Conservation (phyloP, 2,113 vertebrate genomes). For the Eptesicus fuscus region DNA sequence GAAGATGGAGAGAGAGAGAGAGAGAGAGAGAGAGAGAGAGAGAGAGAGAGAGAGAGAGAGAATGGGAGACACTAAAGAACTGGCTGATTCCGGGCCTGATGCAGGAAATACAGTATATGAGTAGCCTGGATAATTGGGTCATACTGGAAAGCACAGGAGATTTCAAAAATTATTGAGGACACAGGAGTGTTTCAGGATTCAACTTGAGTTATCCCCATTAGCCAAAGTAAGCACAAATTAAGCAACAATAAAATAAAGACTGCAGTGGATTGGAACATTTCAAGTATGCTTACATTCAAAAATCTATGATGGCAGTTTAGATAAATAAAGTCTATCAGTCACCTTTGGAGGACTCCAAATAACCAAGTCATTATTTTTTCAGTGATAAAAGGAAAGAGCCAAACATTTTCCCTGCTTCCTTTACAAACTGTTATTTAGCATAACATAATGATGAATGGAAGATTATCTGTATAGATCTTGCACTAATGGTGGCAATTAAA, state of each 20-base stretch:
- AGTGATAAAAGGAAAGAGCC: background rate
- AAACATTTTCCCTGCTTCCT: background rate
- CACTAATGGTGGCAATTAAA: background rate
- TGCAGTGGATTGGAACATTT: background rate
- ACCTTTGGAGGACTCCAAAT: background rate
- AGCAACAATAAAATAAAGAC: background rate
- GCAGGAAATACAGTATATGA: background rate
- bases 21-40: too few species aligned
- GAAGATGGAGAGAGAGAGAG: too few species aligned
- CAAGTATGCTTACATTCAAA: background rate
- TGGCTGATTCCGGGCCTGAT: background rate
- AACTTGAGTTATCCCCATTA: background rate
- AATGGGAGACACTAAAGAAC: background rate
- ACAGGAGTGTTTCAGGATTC: background rate
- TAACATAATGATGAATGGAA: conserved; percentile 38
- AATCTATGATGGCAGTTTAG: background rate
- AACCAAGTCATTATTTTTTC: conserved; percentile 5
- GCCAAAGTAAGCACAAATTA: background rate
- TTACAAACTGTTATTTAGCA: background rate
- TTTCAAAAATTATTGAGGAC: background rate
- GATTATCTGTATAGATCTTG: background rate
- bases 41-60: too few species aligned
- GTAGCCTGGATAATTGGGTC: background rate
- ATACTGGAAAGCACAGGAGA: background rate
- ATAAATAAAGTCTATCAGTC: background rate